Base-by-base conservation (phyloP, 1,140 invertebrate species). In the Dendroctonus valens region DNA sequence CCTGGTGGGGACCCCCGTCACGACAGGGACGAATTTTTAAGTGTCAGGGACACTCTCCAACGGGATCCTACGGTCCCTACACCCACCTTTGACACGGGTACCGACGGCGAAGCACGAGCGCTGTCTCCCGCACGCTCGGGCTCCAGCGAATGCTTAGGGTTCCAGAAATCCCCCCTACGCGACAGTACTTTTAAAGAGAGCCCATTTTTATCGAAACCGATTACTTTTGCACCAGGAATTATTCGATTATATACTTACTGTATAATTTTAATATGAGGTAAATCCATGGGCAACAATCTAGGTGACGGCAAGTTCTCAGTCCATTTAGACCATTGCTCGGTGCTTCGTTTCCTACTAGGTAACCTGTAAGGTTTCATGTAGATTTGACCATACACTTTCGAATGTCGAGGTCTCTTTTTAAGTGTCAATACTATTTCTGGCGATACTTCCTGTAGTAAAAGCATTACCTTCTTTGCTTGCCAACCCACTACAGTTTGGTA, bases 401-500 rank as follows among this genome's bases (percentile, higher is more conserved):
- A 89, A 72, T 94, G 92, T 49, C 87, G 83, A 0, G 93, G 93
- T 6, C 91, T 80, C 76, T 93, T 92, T 79, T 94, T 95, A 8
- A 94, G 76, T 0, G 92, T 92, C 39, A 95, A 78, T 38, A 91
- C 83, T 64, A 94, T 86, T 77, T 94, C 91, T 12, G 89, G 87
- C 5, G 89, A 86, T 66, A 88, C 89, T 72, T 93, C 91, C 70
- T 87, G 85, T 72, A 94, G 85, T 15, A 91, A 81, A 64, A 86
- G 81, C 50, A 92, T 83, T n/a, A 94, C 86, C 71, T 91, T 91
- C 74, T 91, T 91, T 42, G 87, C 81, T 70, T 92, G 89, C 92
- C 92, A 94, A 0, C 91, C 92, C 69, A 93, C 91, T 12, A 94
- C 91, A n/a, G 91, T 94, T 77, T 94, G 91, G 78, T 93, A 92